Base-by-base conservation (phyloP, 1,140 invertebrate species). In the Zaprionus inermis region DNA sequence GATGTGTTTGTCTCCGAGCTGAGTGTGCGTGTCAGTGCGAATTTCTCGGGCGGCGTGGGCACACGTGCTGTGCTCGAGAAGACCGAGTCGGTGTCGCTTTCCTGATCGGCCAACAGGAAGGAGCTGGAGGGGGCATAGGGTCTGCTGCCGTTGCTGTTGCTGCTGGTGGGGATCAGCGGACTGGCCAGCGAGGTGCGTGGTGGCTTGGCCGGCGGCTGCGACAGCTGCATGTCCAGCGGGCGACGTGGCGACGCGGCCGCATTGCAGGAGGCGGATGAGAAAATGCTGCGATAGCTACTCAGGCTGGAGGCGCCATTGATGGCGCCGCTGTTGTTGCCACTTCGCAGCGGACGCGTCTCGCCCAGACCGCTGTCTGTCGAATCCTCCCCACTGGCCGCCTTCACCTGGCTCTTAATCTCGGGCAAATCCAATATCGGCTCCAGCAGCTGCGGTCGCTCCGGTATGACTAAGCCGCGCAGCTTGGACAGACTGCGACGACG, bases 51-150 rank as follows among this genome's bases (percentile, higher is more conserved):
- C 7, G 90, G 90, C 24, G 91, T 91, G 11, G 83, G 84, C 38
- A 91, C 95, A 36, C 96, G 96, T 0, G 80, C 80, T 5, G 83
- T 88, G 36, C 94, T 96, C 88, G 96, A 97, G 76, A 97, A 96
- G 3, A 96, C 96, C 7, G 96, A 97, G 91, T 97, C 97, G 83
- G 96, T 97, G 88, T 97, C 96, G 76, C 96, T 97, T 76, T 97
- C 96, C 79, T 96, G 95, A 56, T 94, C 88, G 7, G 30, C 30
- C 34, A 93, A 46, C 78, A 70, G 93, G 6, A 84, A 79, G 20
- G 44, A 64, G 69, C 68, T 9, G 54, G 77, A 10, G 44, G 81
- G 1, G 10, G 58, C 51, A 22, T 49, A 44, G 9, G 38, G 44
- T 11, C 16, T 61, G 60, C 14, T 28, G 55, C 22, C 3, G 66